Conservation (phyloP, 2,888 invertebrate genomes). For the Notocelia uddmanniana region DNA sequence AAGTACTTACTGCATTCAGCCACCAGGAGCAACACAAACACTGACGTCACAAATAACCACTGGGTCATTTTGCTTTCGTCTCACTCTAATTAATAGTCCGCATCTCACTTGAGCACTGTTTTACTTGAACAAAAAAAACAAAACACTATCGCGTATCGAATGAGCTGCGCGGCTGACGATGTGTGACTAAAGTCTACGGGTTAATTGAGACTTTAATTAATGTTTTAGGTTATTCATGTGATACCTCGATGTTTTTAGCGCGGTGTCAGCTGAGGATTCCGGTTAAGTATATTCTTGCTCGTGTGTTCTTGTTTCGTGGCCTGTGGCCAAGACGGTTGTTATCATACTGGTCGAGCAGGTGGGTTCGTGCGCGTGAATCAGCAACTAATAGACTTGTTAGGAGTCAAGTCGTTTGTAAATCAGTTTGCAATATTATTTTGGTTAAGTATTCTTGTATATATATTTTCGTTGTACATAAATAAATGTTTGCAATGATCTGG, state of each 20-base stretch:
- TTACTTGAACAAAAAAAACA: slow-evolving; percentile 12
- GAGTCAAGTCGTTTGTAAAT: slow-evolving; percentile 20
- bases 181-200: slow-evolving; percentile 3
- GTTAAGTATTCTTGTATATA: too few relatives aligned
- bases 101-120: slow-evolving; percentile 49
- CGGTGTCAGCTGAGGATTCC: neutral
- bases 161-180: neutral
- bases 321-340: slow-evolving; percentile 35
- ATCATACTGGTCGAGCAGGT: slow-evolving; percentile 38
- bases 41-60: slow-evolving; percentile 50
- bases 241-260: slow-evolving; percentile 11
- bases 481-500: neutral
- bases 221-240: slow-evolving; percentile 3
- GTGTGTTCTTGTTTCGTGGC: slow-evolving; percentile 10
- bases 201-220: slow-evolving; percentile 25
- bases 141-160: slow-evolving; percentile 20
- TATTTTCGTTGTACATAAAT: too few relatives aligned
- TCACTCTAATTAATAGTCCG: slow-evolving; percentile 51
- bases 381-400: slow-evolving; percentile 21
- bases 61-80: slow-evolving; percentile 50
- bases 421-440: slow-evolving; percentile 19
- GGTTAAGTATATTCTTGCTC: slow-evolving; percentile 9
- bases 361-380: slow-evolving; percentile 45
- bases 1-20: slow-evolving; percentile 50
- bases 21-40: slow-evolving; percentile 40